Percentiles rank a stretch among this genome's conserved stretches.
Evolutionary conservation across 2,113 vertebrate species (phyloP).

Genomic region (Eudyptes chrysolophus): DNA sequence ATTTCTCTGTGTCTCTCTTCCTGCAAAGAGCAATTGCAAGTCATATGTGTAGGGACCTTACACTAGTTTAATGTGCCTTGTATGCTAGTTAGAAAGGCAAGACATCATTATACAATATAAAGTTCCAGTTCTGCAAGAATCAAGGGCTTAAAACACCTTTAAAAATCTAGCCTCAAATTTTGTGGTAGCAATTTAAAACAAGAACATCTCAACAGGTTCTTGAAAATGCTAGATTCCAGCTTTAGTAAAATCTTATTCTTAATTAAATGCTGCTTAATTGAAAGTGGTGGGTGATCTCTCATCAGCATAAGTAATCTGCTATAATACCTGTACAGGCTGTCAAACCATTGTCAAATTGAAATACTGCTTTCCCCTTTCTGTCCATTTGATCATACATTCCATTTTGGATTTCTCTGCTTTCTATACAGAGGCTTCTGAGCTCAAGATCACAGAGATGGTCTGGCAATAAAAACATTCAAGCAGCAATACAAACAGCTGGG

Average conservation of each 20-base stretch:
- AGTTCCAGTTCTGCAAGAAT: neutral
- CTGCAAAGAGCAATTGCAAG: neutral
- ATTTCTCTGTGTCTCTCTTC: neutral
- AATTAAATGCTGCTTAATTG: constrained; percentile 4
- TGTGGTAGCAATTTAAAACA: neutral
- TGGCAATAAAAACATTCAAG: constrained; percentile 36
- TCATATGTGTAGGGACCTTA: neutral
- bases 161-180: neutral
- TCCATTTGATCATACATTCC: neutral
- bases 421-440: neutral
- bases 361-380: neutral
- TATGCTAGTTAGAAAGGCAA: neutral
- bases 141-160: neutral
- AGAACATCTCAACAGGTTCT: neutral
- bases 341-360: neutral
- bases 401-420: neutral
- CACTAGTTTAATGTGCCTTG: neutral
- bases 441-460: neutral
- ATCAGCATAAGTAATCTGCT: constrained; percentile 5
- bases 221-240: neutral
- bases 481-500: constrained; percentile 2
- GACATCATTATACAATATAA: neutral
- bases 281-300: neutral
- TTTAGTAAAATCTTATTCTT: neutral
- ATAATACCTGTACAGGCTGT: constrained; percentile 7